Evolutionary conservation across 2,797 vertebrate genomes (phyloP), one percentile per base, ranked within the genome.

Genomic region (Propithecus deckenii): DNA sequence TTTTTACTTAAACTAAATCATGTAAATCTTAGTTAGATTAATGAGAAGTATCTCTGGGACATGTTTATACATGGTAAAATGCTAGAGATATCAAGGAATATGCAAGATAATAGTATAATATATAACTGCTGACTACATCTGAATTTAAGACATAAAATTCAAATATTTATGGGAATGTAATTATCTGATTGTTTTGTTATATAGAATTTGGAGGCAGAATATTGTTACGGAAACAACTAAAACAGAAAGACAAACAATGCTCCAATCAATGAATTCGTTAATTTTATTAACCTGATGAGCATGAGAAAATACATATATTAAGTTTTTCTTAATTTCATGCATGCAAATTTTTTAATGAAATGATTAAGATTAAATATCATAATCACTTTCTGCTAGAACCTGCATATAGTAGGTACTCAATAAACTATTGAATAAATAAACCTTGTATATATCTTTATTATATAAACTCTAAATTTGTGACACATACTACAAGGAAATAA

Each of bases 1-100:
- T 65, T 69, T 91, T 78, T 71, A 63, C 5, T 95, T 91, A 83
- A 91, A 79, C 17, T 69, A 55, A 95, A 83, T 78, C 63, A n/a
- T 2, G 12, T 46, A 46, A 20, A 12, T 67, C 13, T 80, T 92
- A 94, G 80, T 76, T 90, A 93, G 4, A 71, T 30, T 52, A 96
- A 72, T 85, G 30, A 94, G 32, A 78, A 46, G 7, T 52, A 75
- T 43, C 28, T 28, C 50, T 90, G 18, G 48, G 67, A 90, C 90
- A 72, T 35, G 28, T 72, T 74, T 90, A 12, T 84, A 89, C 84
- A 83, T 57, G 32, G 3, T 7, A 87, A 96, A 79, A 38, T 86
- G 22, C 12, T 74, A 43, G 35, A 52, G 50, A 67, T 38, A 74
- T 52, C n/a, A 61, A 86, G 30, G 52, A 88, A 76, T 50, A 46